These are phyloP conservation scores for Arge pagana DNA, from an alignment of 2,888 invertebrate genomes.

Conservation along the genomic window DNA sequence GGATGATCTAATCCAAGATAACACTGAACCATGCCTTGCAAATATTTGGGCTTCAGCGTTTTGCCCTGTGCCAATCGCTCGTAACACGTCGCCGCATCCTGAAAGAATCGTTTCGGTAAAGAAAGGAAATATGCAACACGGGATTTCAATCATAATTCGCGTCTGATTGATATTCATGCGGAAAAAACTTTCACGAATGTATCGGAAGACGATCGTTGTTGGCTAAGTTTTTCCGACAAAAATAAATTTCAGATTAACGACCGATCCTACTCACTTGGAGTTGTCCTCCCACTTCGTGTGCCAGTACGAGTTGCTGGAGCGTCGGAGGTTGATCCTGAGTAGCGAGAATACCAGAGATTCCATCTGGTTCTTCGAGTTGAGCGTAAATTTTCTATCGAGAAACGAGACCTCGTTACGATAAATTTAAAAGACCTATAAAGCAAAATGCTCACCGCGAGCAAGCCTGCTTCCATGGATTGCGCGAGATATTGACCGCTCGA, in stretches of 20 bases:
- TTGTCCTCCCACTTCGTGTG: conserved; percentile 83
- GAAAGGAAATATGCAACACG: conserved; percentile 7
- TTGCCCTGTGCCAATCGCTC: conserved; percentile 74
- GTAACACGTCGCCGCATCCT: conserved; percentile 86
- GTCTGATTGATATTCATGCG: too few relatives aligned
- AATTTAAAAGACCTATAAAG: not conserved
- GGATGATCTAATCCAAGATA: conserved; percentile 87
- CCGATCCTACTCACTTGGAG: conserved; percentile 61
- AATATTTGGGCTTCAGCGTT: conserved; percentile 55
- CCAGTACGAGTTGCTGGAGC: conserved; percentile 80
- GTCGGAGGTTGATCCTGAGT: conserved; percentile 77
- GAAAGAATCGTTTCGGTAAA: too few relatives aligned
- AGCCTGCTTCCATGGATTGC: conserved; percentile 45
- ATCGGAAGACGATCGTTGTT: not conserved
- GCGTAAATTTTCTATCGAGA: conserved; percentile 76
- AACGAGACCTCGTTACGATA: conserved; percentile 4
- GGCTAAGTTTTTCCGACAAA: not conserved
- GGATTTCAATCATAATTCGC: not conserved
- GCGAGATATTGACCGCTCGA: conserved; percentile 48
- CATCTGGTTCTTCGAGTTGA: conserved; percentile 87
- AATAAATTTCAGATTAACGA: not conserved
- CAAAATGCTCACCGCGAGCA: conserved; percentile 47
- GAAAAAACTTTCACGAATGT: too few relatives aligned
- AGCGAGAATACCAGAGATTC: conserved; percentile 77
- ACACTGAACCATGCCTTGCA: conserved; percentile 80